Evolutionary conservation across 2,888 invertebrate genomes (phyloP).

Genomic region (Lasioglossum calceatum): DNA sequence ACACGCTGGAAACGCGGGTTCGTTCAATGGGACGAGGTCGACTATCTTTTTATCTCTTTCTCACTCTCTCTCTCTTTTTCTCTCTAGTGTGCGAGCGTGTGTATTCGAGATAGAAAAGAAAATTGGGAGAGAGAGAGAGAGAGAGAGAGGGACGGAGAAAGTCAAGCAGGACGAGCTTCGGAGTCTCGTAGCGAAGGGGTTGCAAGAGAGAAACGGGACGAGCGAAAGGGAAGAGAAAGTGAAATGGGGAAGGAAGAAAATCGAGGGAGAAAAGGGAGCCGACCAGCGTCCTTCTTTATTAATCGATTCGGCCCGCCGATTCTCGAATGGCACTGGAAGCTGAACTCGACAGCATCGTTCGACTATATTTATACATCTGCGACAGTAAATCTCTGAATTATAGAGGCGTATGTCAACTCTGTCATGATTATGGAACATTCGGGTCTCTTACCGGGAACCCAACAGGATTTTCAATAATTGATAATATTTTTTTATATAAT

Average conservation of each 20-base stretch:
- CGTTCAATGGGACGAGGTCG: conserved; percentile 52
- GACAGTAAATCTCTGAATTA: background rate
- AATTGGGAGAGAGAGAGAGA: conserved; percentile 1
- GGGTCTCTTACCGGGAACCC: too few relatives aligned
- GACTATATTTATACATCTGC: background rate
- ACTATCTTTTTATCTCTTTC: background rate
- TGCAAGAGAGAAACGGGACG: conserved; percentile 8
- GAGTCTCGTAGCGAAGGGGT: conserved; percentile 6
- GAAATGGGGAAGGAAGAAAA: conserved; percentile 18
- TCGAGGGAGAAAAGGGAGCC: conserved; percentile 8
- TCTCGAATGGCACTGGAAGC: background rate
- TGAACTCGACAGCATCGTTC: background rate
- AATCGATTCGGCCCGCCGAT: background rate
- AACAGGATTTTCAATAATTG: too few relatives aligned
- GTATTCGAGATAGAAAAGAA: conserved; percentile 4
- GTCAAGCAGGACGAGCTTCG: conserved; percentile 20
- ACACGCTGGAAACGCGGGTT: conserved; percentile 46
- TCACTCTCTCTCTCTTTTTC: background rate
- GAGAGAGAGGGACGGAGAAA: conserved; percentile 14
- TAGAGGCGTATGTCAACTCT: background rate
- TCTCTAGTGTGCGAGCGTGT: background rate
- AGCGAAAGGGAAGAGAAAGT: conserved; percentile 18
- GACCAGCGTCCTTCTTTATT: background rate
- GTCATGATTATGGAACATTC: background rate
- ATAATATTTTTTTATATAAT: too few relatives aligned